A percentile compares a stretch with the other conserved stretches of the same genome.
Evolutionary conservation across 2,113 vertebrate genomes (phyloP).

Genomic region (Echinops telfairi): DNA sequence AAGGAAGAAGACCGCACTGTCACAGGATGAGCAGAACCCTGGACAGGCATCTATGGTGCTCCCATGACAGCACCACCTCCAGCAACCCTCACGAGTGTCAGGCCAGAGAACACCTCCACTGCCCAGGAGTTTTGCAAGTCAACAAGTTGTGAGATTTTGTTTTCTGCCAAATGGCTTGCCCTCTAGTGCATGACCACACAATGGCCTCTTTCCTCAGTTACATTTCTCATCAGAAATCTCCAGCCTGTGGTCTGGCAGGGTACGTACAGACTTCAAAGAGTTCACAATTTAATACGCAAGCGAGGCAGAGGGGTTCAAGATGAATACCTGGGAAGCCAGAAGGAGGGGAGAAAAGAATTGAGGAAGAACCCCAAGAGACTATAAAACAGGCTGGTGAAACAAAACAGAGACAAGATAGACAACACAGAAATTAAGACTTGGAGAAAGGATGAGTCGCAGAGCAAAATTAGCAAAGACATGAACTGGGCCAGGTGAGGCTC

Average conservation of each 20-base stretch:
- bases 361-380: neutral
- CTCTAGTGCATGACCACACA: neutral
- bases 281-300: neutral
- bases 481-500: neutral
- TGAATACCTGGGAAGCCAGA: neutral
- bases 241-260: neutral
- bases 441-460: neutral
- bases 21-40: neutral
- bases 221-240: constrained; percentile 26
- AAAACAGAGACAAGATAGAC: neutral
- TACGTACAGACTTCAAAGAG: neutral
- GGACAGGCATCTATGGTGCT: neutral
- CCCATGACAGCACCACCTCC: neutral
- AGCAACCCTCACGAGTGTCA: neutral
- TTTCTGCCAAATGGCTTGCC: neutral
- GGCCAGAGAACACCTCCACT: neutral
- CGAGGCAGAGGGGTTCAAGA: neutral
- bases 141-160: neutral
- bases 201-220: constrained; percentile 26
- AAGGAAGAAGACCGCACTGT: neutral
- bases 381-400: constrained; percentile 17
- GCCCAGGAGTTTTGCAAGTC: constrained; percentile 42
- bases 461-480: neutral
- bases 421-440: neutral
- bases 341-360: neutral